Evolutionary conservation across 64 coral and sea anemone species (phyloP), one percentile per base, ranked within the genome.

Genomic region (Actinia tenebrosa): DNA sequence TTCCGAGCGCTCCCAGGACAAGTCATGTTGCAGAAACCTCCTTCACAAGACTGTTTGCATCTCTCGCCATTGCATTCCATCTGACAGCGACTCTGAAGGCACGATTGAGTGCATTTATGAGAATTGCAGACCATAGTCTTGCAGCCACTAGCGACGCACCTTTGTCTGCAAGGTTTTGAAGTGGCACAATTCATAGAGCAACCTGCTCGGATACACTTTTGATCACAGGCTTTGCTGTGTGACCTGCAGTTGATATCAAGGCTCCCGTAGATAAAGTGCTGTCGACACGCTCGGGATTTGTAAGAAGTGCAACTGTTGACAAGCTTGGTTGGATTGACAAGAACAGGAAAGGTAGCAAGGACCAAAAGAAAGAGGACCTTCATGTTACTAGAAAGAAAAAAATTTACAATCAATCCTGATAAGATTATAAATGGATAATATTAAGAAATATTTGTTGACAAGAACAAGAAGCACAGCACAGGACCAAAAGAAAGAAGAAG

Each of bases 41-140:
- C 83, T 62, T 59, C 83, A 30, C 83, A 85, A 43, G 83, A 53
- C 56, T 85, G 83, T 56, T 85, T 85, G 43, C 83, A 85, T 85
- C 25, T 85, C 30, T 64, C 83, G 4, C 54, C 83, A 15, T 85
- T 85, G 83, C 83, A 85, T 59, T 85, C 56, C 83, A 85, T 85
- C 26, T 56, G 44, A 15, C 83, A 85, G 16, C 83, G 83, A 63
- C 83, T 85, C 16, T 55, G 19, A 26, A 54, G 30, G 18, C 83
- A 85, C 52, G 23, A 53, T 18, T 85, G 83, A 6, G 56, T 64
- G 15, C 83, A 85, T 18, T 85, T 85, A 30, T 59, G 15, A 60
- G 83, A 45, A 64, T 60, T 85, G 37, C 83, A 85, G 22, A 85
- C 30, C 83, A 85, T 85, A 3, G 3, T 85, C 83, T 85, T 85